Evolutionary conservation across 2,888 invertebrate species (phyloP), one percentile per base, ranked within the genome.

Genomic region (Dynastes hyllus): DNA sequence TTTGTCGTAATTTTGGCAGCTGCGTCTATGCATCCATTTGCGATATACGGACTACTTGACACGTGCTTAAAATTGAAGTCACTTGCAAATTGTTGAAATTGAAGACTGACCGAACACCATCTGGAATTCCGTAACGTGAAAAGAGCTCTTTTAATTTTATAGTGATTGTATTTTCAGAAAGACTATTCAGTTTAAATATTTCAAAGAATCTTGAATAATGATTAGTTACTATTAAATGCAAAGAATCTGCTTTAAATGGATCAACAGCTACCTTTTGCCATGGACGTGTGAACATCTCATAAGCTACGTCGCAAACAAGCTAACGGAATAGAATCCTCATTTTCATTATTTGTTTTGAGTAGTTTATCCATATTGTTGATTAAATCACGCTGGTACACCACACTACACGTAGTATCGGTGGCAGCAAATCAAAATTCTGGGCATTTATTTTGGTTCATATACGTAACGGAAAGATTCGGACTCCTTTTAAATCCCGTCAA

Each of bases 11-110:
- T 51, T 51, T 51, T 51, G 9, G n/a, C 51, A 13, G 51, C 51
- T 51, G 51, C 50, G 5, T 50, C 50, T 5, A 50, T 11, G 50
- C 51, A 51, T 51, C 51, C 51, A 51, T 51, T 51, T 16, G 58
- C 22, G 16, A 58, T 8, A 58, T 58, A 58, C 16, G 27, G 58
- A 58, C 58, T 58, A 16, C 58, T 58, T 9, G 58, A 70, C 4
- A 77, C 27, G 58, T 70, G 70, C 9, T 78, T 66, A 53, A 80
- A 76, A 50, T 61, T 69, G 27, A 73, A 70, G n/a, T 71, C 55
- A 40, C n/a, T 51, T 61, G 79, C 76, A 65, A 83, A 82, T 29
- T 80, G 51, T 50, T 79, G 79, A 67, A 85, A 85, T 65, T 84
- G 84, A 5, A 81, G 80, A 50, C 84, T 9, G 82, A 81, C 16